A percentile compares a stretch with the other conserved stretches of the same genome.
Evolutionary conservation across 2,888 invertebrate genomes (phyloP).

Genomic region (Drosophila monieri): DNA sequence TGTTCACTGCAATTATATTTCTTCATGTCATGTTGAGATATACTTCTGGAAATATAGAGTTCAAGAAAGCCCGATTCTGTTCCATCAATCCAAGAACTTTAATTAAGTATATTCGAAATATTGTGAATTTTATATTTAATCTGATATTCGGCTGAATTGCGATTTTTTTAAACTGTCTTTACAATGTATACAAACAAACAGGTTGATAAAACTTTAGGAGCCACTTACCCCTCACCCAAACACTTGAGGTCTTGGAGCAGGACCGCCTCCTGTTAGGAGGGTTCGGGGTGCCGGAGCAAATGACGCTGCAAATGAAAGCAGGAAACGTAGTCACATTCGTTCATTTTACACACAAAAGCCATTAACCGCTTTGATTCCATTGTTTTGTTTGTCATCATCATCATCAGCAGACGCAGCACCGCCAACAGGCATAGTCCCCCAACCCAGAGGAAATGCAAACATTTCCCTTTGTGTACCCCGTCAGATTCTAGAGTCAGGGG

Average conservation of each 20-base stretch:
- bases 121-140: no score
- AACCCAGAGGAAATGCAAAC: conserved; percentile 7
- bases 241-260: conserved; percentile 47
- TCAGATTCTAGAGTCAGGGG: conserved; percentile 30
- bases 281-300: conserved; percentile 52
- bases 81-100: no score
- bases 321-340: conserved; percentile 69
- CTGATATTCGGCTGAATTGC: neutral
- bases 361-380: conserved; percentile 76
- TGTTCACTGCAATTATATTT: no score
- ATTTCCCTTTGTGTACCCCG: neutral
- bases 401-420: conserved; percentile 45
- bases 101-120: no score
- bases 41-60: no score
- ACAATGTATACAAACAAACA: conserved; percentile 35
- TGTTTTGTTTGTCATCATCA: conserved; percentile 74
- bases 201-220: conserved; percentile 28
- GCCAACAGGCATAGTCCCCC: conserved; percentile 22
- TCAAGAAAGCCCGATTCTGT: no score
- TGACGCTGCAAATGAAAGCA: conserved; percentile 77
- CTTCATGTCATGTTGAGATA: no score
- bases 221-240: conserved; percentile 15
- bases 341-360: conserved; percentile 78
- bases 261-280: neutral
- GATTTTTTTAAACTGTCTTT: neutral